These are phyloP conservation scores for Caloenas nicobarica DNA, from an alignment of 2,113 vertebrate genomes.

Conservation along the genomic window DNA sequence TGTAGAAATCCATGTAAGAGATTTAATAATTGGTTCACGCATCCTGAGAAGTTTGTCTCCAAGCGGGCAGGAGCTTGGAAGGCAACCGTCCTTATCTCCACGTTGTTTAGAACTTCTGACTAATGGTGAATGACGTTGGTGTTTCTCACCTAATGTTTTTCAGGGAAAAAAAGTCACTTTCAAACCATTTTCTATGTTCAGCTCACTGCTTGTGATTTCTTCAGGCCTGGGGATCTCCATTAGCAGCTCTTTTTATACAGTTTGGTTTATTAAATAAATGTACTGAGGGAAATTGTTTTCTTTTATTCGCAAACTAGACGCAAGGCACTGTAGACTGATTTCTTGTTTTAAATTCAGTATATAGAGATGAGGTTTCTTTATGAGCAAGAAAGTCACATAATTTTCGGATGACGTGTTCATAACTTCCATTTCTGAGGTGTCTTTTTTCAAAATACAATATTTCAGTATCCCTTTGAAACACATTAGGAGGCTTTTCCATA, in stretches of 20 bases:
- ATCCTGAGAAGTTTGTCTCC: neutral
- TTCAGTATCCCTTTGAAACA: slow-evolving; percentile 34
- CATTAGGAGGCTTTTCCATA: slow-evolving; percentile 6
- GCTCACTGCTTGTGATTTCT: neutral
- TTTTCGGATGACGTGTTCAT: slow-evolving; percentile 28
- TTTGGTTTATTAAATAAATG: slow-evolving; percentile 68
- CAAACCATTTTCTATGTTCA: neutral
- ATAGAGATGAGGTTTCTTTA: slow-evolving; percentile 58
- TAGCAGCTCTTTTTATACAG: slow-evolving; percentile 45
- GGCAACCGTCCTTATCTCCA: neutral
- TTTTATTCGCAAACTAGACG: slow-evolving; percentile 53
- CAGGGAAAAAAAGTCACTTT: neutral
- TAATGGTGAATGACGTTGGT: neutral
- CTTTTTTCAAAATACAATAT: slow-evolving; percentile 53
- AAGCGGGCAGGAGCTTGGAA: neutral
- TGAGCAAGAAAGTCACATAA: slow-evolving; percentile 43
- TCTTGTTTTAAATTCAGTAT: slow-evolving; percentile 41
- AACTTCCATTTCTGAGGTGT: slow-evolving; percentile 51
- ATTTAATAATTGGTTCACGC: neutral
- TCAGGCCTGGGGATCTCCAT: slow-evolving; percentile 28
- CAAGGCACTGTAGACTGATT: slow-evolving; percentile 20
- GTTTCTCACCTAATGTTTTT: neutral
- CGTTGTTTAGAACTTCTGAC: neutral
- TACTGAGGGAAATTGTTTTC: slow-evolving; percentile 60
- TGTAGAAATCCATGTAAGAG: neutral